Evolutionary conservation across 1,140 invertebrate genomes (phyloP), one percentile per base, ranked within the genome.

Genomic region (Pseudoatta argentina): DNA sequence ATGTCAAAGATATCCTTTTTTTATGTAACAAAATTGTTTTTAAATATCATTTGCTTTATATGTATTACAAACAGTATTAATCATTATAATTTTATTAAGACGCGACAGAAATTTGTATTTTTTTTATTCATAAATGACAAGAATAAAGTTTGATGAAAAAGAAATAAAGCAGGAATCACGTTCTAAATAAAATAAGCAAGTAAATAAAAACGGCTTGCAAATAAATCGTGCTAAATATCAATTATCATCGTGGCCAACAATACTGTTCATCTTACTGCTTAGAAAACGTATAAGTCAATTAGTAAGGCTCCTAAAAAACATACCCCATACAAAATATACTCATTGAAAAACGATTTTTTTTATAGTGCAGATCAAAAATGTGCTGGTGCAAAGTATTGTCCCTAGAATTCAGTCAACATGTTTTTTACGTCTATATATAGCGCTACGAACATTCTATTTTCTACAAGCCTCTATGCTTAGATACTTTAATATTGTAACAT

Each of bases 341-440:
- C 87, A 55, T 91, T 93, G 88, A 91, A 92, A 94, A 94, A 91
- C 87, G 92, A 92, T 91, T 88, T 51, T 85, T 63, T 63, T 30
- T 86, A 86, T 76, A 87, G 93, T 94, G 94, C 93, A 81, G 91
- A 89, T 94, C 89, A 94, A 94, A 94, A 93, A 94, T 89, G 94
- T 94, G 93, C 93, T 88, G 90, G 92, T 94, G 94, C 93, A 94
- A 75, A 93, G 81, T 87, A 92, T 93, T 94, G 93, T 94, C 93
- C 93, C 93, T 94, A 94, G 94, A 93, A 94, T 94, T 94, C 93
- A 94, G 94, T 94, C 94, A 94, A 94, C 94, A 91, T 92, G 79
- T 83, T 75, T 27, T 86, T 88, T 86, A 83, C 51, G n/a, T 72
- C 34, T 86, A 90, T 61, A 88, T 77, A 53, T 75, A 27, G 87